A percentile compares a stretch with the other conserved stretches of the same genome.
Evolutionary conservation across 2,797 vertebrate species (phyloP).

Genomic region (Rhyacichthys aspro): DNA sequence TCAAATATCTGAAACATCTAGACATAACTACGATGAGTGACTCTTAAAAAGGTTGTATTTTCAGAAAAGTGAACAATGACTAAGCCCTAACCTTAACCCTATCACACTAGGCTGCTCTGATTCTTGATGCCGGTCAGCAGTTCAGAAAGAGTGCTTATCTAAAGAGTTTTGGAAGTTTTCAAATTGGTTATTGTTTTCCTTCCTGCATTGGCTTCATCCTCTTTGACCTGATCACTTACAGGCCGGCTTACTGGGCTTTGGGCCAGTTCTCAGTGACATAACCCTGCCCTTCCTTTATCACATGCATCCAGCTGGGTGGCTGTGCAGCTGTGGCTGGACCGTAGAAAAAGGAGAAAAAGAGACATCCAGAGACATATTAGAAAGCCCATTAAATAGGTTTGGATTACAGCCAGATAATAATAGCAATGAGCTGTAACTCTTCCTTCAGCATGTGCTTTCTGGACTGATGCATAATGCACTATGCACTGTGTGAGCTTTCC

Average conservation of each 20-base stretch:
- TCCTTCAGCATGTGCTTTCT: slow-evolving; percentile 48
- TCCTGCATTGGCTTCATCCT: slow-evolving; percentile 41
- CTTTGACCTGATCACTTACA: slow-evolving; percentile 49
- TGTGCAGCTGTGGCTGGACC: slow-evolving; percentile 20
- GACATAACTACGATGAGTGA: too few species aligned
- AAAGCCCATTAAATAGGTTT: slow-evolving; percentile 58
- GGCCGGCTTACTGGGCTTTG: slow-evolving; percentile 33
- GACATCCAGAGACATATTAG: slow-evolving; percentile 51
- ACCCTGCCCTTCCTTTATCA: slow-evolving; percentile 52
- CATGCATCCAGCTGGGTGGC: slow-evolving; percentile 43
- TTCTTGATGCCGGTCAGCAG: slow-evolving; percentile 26
- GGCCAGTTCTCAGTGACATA: slow-evolving; percentile 42
- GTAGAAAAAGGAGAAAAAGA: slow-evolving; percentile 36
- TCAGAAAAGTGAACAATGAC: background rate
- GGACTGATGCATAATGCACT: slow-evolving; percentile 61
- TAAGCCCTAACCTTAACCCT: background rate
- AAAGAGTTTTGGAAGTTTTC: slow-evolving; percentile 29
- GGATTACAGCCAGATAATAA: slow-evolving; percentile 69
- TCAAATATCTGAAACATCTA: background rate
- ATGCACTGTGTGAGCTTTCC: slow-evolving; percentile 57
- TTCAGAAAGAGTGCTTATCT: slow-evolving; percentile 25
- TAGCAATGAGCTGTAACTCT: slow-evolving; percentile 62
- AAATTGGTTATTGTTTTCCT: slow-evolving; percentile 50
- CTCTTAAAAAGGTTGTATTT: too few species aligned
- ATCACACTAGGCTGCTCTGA: background rate